Conservation (phyloP, 1,140 invertebrate species). For the Notospermus geniculatus region DNA sequence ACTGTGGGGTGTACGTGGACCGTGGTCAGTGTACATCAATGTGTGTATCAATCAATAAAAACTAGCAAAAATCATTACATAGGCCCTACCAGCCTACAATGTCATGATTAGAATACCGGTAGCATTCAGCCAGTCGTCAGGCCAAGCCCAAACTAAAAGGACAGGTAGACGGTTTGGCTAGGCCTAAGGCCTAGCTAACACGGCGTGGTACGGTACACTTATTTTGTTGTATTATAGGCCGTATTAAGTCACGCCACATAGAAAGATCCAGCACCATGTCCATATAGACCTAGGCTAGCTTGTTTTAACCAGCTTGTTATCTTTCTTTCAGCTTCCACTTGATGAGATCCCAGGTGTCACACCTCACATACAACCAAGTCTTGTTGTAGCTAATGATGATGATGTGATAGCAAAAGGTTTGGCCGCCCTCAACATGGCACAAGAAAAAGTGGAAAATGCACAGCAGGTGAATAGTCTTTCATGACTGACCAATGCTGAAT, state of each 20-base stretch:
- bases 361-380: slow-evolving; percentile 3
- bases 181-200: background rate
- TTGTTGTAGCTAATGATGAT: slow-evolving; percentile 10
- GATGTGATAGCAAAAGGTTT: slow-evolving; percentile 5
- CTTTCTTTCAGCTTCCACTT: slow-evolving; percentile 42
- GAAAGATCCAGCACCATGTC: background rate
- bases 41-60: no score
- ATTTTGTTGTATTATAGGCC: background rate
- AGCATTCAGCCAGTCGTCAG: no score
- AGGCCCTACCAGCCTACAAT: no score
- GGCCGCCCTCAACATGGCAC: slow-evolving; percentile 16
- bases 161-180: no score
- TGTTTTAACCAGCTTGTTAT: no score
- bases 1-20: background rate
- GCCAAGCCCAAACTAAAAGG: no score
- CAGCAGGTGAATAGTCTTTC: slow-evolving; percentile 57
- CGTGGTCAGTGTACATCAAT: no score
- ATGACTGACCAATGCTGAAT: no score
- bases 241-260: background rate
- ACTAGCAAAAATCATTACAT: no score
- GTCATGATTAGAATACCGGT: no score
- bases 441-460: slow-evolving; percentile 55
- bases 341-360: slow-evolving; percentile 37
- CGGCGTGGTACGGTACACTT: background rate
- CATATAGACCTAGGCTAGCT: no score